Base-by-base conservation (phyloP, 2,888 invertebrate genomes). In the Mamestra brassicae region DNA sequence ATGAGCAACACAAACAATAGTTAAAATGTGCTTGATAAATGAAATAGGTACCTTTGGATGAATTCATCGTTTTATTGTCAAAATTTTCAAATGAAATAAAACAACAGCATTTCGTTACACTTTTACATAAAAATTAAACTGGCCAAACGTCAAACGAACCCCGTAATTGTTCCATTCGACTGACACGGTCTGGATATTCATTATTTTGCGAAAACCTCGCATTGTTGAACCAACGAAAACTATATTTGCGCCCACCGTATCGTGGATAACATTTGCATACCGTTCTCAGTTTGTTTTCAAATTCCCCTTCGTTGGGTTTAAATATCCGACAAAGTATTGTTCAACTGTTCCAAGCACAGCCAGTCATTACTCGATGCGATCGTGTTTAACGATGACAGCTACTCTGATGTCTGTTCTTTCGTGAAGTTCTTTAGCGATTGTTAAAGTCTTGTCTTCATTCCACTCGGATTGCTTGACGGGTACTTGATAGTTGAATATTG, bases 231-330 rank as follows among this genome's bases (percentile, higher is more conserved):
- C 71, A 70, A 78, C 87, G 83, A 80, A 81, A 83, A 85, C 87
- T 88, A 84, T 86, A 85, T 85, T 84, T 85, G 84, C 74, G 73
- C 71, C 80, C 76, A 85, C 83, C 76, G 79, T 83, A 65, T 64
- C 68, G 62, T 88, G 86, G 82, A 85, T 86, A 82, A 79, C 81
- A 93, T 94, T 93, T 93, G 92, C 93, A 92, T 94, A 91, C 88
- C 89, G 91, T 89, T 90, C 84, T 76, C 85, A 87, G 89, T 92
- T 92, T 92, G 91, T 93, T 93, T 92, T 89, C 89, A 89, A 87
- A 90, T 86, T 88, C 87, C 87, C 83, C 85, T 76, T 36, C 67
- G 71, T 71, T 75, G 77, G 73, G 70, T 66, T 84, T 77, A 78
- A 81, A 83, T 78, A 83, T 62, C 80, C 76, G 62, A 73, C 83